Conservation (phyloP, 2,113 vertebrate species). For the Numenius arquata region DNA sequence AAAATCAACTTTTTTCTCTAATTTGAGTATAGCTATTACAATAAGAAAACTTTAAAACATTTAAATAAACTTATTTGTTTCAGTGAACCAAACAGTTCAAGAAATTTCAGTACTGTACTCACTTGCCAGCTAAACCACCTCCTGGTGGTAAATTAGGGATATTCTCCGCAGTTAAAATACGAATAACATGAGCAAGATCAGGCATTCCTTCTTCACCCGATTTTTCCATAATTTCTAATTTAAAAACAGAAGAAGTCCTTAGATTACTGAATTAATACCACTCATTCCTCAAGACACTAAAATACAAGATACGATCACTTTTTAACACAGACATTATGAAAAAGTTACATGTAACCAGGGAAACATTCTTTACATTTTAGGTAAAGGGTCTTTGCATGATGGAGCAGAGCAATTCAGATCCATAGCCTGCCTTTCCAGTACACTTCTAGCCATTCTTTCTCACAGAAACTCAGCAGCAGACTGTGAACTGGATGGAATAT, state of each 20-base stretch:
- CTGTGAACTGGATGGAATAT: not conserved
- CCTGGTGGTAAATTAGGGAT: slow-evolving; percentile 94
- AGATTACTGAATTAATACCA: slow-evolving; percentile 36
- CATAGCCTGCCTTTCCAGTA: not conserved
- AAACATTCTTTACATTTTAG: not conserved
- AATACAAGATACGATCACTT: not conserved
- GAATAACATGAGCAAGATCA: slow-evolving; percentile 93
- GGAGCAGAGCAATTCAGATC: not conserved
- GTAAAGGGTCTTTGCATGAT: not conserved
- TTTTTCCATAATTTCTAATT: slow-evolving; percentile 91
- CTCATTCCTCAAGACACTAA: not conserved
- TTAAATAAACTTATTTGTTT: not conserved
- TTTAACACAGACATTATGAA: not conserved
- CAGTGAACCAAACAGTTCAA: not conserved
- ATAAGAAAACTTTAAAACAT: not conserved
- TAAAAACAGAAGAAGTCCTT: slow-evolving; percentile 48
- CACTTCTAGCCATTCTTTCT: not conserved
- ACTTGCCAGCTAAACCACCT: slow-evolving; percentile 98
- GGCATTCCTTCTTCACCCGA: slow-evolving; percentile 92
- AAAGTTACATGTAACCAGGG: not conserved
- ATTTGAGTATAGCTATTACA: not conserved
- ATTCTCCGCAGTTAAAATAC: slow-evolving; percentile 91
- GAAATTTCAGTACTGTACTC: slow-evolving; percentile 65
- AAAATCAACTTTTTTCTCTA: not conserved
- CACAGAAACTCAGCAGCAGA: not conserved